These are phyloP conservation scores for Drosophila neutralis DNA, from an alignment of 2,888 invertebrate species.

Conservation along the genomic window DNA sequence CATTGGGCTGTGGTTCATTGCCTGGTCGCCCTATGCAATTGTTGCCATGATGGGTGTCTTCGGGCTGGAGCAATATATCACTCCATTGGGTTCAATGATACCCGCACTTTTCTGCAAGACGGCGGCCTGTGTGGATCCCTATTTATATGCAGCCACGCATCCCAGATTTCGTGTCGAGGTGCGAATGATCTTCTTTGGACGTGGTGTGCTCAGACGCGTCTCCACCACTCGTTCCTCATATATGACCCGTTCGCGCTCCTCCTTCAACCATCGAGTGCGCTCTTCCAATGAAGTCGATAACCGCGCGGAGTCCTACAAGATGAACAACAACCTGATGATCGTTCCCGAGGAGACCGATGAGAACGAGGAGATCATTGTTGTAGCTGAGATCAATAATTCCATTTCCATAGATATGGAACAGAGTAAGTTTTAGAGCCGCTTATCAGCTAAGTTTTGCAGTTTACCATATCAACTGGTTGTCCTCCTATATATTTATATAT, in stretches of 20 bases:
- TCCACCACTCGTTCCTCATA: slow-evolving; percentile 82
- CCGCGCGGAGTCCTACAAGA: slow-evolving; percentile 53
- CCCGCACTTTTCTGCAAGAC: slow-evolving; percentile 93
- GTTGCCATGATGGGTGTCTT: slow-evolving; percentile 91
- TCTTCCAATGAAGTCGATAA: slow-evolving; percentile 34
- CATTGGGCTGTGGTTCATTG: slow-evolving; percentile 90
- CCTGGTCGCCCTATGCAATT: slow-evolving; percentile 93
- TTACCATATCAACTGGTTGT: slow-evolving; percentile 12
- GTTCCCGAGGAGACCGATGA: slow-evolving; percentile 78
- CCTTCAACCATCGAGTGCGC: slow-evolving; percentile 72
- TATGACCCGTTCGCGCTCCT: slow-evolving; percentile 74
- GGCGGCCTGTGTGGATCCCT: slow-evolving; percentile 92
- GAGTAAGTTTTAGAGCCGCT: slow-evolving; percentile 67
- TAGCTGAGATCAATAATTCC: slow-evolving; percentile 67
- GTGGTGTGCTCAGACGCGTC: slow-evolving; percentile 64
- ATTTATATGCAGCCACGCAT: slow-evolving; percentile 92
- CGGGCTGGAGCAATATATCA: slow-evolving; percentile 87
- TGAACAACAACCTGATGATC: slow-evolving; percentile 74
- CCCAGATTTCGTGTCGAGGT: slow-evolving; percentile 89
- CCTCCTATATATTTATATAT: not conserved
- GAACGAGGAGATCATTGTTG: slow-evolving; percentile 69
- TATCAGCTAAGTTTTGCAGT: not conserved
- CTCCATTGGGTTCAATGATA: slow-evolving; percentile 90
- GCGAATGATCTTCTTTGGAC: slow-evolving; percentile 76
- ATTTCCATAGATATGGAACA: slow-evolving; percentile 54